These are phyloP conservation scores for Paracentrotus lividus DNA, from an alignment of 53 echinoderm and acorn worm genomes.

Conservation along the genomic window DNA sequence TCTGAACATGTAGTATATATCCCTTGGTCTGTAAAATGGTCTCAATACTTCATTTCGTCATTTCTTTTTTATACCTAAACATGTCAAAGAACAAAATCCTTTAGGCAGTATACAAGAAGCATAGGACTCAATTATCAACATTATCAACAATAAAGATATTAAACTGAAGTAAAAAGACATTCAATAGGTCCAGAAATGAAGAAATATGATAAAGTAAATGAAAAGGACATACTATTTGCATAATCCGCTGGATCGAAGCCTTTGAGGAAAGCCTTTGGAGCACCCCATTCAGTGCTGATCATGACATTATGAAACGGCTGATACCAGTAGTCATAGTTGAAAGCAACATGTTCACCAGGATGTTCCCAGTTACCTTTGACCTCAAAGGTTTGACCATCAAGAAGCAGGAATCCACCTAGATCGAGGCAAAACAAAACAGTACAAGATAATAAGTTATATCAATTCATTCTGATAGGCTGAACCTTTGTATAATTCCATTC, in stretches of 20 bases:
- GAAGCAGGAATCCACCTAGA: constrained; percentile 91
- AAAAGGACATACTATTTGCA: constrained; percentile 79
- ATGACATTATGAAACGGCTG: constrained; percentile 97
- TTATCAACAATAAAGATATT: neutral
- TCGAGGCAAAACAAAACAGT: neutral
- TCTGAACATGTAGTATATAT: no score
- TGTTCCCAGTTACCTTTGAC: constrained; percentile 97
- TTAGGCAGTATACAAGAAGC: neutral
- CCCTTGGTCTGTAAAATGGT: no score
- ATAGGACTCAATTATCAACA: no score
- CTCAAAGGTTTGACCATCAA: constrained; percentile 91
- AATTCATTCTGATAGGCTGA: no score
- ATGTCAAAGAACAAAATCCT: no score
- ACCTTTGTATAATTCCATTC: no score
- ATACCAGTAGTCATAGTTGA: constrained; percentile 97
- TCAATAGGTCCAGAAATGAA: neutral
- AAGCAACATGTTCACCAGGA: constrained; percentile 73
- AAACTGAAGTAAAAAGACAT: neutral
- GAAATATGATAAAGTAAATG: neutral
- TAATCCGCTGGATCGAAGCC: constrained; percentile 96
- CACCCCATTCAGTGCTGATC: constrained; percentile 99
- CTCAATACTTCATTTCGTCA: no score
- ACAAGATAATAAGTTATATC: no score
- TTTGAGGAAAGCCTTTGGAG: constrained; percentile 96
- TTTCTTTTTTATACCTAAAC: no score